A percentile compares a stretch with the other conserved stretches of the same genome.
Conservation (phyloP, 2,888 invertebrate species). For the Venusia cambrica region DNA sequence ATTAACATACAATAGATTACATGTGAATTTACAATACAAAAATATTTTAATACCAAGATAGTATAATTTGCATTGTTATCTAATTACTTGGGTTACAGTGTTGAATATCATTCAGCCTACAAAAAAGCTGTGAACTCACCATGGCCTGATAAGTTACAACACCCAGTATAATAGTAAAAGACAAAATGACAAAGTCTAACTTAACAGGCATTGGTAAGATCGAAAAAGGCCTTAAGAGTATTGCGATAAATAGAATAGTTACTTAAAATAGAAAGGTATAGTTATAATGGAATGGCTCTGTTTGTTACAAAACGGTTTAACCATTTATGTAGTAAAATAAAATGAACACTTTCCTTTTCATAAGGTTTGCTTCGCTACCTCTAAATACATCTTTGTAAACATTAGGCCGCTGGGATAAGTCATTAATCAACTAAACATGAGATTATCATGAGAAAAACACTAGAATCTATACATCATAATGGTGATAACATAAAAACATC, state of each 20-base stretch:
- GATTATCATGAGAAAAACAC: conserved; percentile 47
- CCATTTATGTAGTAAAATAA: conserved; percentile 30
- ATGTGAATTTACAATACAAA: conserved; percentile 74
- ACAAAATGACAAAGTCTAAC: too few relatives aligned
- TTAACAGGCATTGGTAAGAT: conserved; percentile 3
- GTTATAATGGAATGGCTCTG: conserved; percentile 54
- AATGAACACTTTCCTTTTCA: conserved; percentile 64
- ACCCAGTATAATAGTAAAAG: too few relatives aligned
- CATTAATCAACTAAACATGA: conserved; percentile 48
- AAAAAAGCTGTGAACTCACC: conserved; percentile 9
- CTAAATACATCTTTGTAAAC: conserved; percentile 14
- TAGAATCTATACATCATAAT: conserved; percentile 7
- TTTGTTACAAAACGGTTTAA: conserved; percentile 38
- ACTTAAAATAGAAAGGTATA: conserved; percentile 39
- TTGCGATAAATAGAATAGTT: conserved; percentile 32
- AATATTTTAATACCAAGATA: conserved; percentile 61
- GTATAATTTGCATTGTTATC: conserved; percentile 32
- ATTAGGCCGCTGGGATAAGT: conserved; percentile 44
- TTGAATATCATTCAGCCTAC: conserved; percentile 17
- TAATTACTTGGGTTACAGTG: conserved; percentile 20
- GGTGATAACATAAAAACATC: conserved; percentile 1
- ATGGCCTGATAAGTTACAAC: background rate
- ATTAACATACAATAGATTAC: conserved; percentile 65
- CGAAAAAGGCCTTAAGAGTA: conserved; percentile 17
- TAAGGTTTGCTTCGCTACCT: conserved; percentile 36